Evolutionary conservation across 2,113 vertebrate species (phyloP).

Genomic region (Phasianus colchicus): DNA sequence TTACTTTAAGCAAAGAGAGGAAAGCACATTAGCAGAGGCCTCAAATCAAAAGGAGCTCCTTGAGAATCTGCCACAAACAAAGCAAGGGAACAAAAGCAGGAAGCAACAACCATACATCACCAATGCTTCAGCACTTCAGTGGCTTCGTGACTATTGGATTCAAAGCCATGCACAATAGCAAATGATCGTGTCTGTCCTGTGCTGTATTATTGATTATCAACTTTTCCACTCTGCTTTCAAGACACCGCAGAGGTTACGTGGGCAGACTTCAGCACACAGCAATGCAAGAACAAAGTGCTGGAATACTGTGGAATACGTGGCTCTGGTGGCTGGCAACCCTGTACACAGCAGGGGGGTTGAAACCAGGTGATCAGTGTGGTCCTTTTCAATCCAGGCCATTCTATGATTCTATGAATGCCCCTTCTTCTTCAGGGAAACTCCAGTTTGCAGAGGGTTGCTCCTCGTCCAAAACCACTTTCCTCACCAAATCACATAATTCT

Average conservation of each 20-base stretch:
- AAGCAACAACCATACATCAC: not conserved
- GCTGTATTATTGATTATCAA: not conserved
- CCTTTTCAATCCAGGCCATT: too few relatives aligned
- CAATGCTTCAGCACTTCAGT: not conserved
- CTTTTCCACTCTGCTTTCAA: constrained; percentile 14
- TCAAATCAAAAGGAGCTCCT: constrained; percentile 7
- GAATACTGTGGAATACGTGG: not conserved
- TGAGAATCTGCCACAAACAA: not conserved
- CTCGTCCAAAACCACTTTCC: not conserved
- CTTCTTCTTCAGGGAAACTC: not conserved
- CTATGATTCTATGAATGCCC: too few relatives aligned
- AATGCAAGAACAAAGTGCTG: not conserved
- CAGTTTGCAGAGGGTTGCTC: not conserved
- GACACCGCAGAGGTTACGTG: not conserved
- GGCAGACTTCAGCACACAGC: not conserved
- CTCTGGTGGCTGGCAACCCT: too few relatives aligned
- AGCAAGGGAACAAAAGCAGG: constrained; percentile 17
- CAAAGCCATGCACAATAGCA: not conserved
- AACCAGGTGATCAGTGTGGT: too few relatives aligned
- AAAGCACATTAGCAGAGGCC: not conserved
- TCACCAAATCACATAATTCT: not conserved
- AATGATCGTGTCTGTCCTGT: not conserved
- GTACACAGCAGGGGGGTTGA: too few relatives aligned
- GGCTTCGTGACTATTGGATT: not conserved
- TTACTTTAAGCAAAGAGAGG: not conserved